Evolutionary conservation across 2,113 vertebrate species (phyloP).

Genomic region (Pelmatolapia mariae): DNA sequence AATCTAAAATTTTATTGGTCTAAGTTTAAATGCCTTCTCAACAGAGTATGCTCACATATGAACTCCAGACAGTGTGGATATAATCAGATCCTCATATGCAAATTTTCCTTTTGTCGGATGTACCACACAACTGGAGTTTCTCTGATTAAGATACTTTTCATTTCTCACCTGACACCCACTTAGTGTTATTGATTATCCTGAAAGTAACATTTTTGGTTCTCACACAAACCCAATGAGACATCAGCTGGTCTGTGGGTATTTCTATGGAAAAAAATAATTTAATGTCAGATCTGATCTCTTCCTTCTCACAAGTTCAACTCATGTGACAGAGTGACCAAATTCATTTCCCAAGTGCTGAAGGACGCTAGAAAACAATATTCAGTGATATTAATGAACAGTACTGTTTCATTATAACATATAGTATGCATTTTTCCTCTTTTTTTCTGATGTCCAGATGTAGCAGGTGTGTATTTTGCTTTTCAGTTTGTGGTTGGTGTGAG

Average conservation of each 20-base stretch:
- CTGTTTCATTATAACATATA: background rate
- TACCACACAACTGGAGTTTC: no score
- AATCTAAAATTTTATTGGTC: no score
- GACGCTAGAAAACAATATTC: background rate
- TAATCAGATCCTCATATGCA: no score
- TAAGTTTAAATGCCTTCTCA: no score
- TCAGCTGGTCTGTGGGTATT: fast-evolving
- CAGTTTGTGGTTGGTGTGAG: conserved; percentile 3
- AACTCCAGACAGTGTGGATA: no score
- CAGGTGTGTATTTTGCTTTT: background rate
- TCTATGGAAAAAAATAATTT: background rate
- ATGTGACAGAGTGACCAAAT: background rate
- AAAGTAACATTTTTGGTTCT: fast-evolving
- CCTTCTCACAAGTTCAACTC: background rate
- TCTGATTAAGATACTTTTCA: background rate
- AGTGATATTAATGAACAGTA: background rate
- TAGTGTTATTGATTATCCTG: background rate
- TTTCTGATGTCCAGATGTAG: background rate
- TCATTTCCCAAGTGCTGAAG: background rate
- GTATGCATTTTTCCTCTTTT: fast-evolving
- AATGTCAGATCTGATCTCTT: background rate
- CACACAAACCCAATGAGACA: background rate
- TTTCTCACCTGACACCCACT: background rate
- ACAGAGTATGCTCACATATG: no score
- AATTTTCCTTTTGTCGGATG: no score